Evolutionary conservation across 2,888 invertebrate species (phyloP).

Genomic region (Pharmacophagus antenor): DNA sequence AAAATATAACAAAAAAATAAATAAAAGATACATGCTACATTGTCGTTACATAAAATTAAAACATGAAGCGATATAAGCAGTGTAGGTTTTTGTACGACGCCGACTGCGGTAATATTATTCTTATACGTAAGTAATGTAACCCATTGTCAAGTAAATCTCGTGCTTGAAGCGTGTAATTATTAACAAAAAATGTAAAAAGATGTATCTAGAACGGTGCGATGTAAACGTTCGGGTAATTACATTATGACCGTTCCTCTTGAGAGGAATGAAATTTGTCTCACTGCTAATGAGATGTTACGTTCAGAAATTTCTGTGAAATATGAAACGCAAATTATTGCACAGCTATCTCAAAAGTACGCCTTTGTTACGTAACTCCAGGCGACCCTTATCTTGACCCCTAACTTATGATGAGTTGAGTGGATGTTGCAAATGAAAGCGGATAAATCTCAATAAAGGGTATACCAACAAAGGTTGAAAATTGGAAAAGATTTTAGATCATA

Average conservation of each 20-base stretch:
- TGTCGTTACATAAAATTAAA: too few relatives aligned
- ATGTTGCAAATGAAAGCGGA: conserved; percentile 6
- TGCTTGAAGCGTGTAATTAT: background rate
- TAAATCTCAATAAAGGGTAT: conserved; percentile 2
- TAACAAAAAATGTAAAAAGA: background rate
- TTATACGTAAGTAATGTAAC: background rate
- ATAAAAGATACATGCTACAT: too few relatives aligned
- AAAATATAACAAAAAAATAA: too few relatives aligned
- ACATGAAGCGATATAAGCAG: background rate
- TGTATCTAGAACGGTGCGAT: background rate
- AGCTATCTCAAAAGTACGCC: conserved; percentile 17
- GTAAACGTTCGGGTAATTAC: background rate
- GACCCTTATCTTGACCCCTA: conserved; percentile 16
- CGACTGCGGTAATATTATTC: background rate
- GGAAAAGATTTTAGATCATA: background rate
- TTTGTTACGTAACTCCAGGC: conserved; percentile 13
- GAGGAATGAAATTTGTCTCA: conserved; percentile 30
- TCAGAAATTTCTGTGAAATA: conserved; percentile 26
- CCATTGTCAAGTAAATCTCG: background rate
- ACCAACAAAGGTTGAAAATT: background rate
- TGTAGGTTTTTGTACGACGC: background rate
- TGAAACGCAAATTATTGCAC: conserved; percentile 21
- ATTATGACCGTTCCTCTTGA: background rate
- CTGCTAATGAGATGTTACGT: conserved; percentile 21
- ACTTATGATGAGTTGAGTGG: conserved; percentile 16